A percentile compares a stretch with the other conserved stretches of the same genome.
These are phyloP conservation scores for Macaria notata DNA, from an alignment of 2,888 invertebrate genomes.

Conservation along the genomic window DNA sequence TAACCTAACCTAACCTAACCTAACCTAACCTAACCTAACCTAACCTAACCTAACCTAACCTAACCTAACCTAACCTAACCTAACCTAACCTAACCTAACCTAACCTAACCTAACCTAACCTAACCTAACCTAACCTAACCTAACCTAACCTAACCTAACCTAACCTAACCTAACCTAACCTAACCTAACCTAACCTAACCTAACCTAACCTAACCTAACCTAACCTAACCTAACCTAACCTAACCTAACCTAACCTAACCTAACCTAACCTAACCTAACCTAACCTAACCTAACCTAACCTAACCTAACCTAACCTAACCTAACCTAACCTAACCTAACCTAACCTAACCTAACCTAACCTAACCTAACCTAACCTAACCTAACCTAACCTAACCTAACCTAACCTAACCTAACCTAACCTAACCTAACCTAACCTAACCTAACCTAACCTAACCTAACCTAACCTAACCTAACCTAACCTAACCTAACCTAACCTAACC, in stretches of 20 bases:
- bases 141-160: conserved; percentile 10
- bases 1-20: conserved; percentile 10
- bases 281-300: conserved; percentile 4
- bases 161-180: conserved; percentile 10
- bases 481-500: no score
- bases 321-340: conserved; percentile 4
- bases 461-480: no score
- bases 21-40: conserved; percentile 10
- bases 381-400: no score
- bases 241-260: conserved; percentile 10
- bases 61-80: conserved; percentile 10
- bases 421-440: no score
- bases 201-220: conserved; percentile 10
- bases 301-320: conserved; percentile 4
- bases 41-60: conserved; percentile 10
- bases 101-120: conserved; percentile 10
- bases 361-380: no score
- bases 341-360: no score
- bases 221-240: conserved; percentile 10
- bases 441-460: no score
- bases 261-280: conserved; percentile 5
- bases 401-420: no score
- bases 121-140: conserved; percentile 10
- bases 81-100: conserved; percentile 10
- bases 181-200: conserved; percentile 10